A percentile compares a stretch with the other conserved stretches of the same genome.
These are phyloP conservation scores for Tachycineta bicolor DNA, from an alignment of 2,113 vertebrate genomes.

Conservation along the genomic window DNA sequence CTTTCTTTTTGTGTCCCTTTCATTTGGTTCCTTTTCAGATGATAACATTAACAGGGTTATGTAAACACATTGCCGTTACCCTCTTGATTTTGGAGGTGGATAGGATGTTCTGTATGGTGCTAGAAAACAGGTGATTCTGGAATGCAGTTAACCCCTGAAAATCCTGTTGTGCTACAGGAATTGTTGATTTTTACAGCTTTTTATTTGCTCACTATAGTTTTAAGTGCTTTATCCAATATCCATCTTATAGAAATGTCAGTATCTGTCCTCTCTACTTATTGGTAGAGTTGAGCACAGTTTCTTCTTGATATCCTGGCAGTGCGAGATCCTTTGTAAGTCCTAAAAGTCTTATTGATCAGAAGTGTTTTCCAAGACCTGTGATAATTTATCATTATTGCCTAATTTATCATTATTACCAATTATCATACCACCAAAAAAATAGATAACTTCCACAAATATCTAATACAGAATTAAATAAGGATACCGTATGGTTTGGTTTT, in stretches of 20 bases:
- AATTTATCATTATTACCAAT: not conserved
- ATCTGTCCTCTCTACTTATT: not conserved
- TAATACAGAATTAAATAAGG: not conserved
- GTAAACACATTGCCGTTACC: not conserved
- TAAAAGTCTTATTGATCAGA: not conserved
- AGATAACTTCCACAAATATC: not conserved
- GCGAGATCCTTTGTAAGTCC: not conserved
- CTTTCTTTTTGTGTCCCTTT: not conserved
- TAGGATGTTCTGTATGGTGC: not conserved
- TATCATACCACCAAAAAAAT: not conserved
- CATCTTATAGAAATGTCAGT: not conserved
- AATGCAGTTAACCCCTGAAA: not conserved
- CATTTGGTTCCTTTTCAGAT: not conserved
- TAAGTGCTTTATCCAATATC: not conserved
- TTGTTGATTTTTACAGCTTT: not conserved
- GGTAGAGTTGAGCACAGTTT: not conserved
- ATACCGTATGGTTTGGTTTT: not conserved
- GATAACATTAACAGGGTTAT: not conserved
- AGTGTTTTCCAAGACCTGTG: not conserved
- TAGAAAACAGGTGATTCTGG: not conserved
- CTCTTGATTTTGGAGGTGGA: not conserved
- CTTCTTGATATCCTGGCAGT: not conserved
- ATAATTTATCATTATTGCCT: not conserved
- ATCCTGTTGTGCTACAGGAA: not conserved
- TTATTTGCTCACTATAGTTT: not conserved